phyloP scores from a whole-genome alignment of 1,140 invertebrate genomes.

The Tetranychus urticae region DNA sequence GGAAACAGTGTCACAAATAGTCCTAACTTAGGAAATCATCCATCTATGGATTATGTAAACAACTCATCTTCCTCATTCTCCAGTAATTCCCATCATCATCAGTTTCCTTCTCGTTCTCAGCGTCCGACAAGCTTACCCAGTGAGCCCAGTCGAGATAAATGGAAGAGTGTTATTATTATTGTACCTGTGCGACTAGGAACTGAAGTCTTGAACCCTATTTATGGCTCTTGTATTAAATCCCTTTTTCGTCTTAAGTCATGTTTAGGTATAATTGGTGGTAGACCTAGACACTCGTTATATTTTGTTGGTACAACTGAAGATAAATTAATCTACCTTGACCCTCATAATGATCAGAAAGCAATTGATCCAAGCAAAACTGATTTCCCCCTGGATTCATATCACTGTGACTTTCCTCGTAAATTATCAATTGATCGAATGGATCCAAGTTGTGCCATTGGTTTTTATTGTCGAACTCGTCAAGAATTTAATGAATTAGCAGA shows the following conservation, averaged over 20 bases:
- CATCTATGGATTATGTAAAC: neutral
- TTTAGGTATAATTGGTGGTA: conserved; percentile 70
- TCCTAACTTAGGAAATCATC: neutral
- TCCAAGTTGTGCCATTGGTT: conserved; percentile 76
- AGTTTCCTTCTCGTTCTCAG: neutral
- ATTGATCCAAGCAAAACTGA: conserved; percentile 30
- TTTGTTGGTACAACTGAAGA: conserved; percentile 79
- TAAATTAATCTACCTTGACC: conserved; percentile 69
- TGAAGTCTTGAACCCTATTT: conserved; percentile 56
- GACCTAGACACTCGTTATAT: conserved; percentile 70
- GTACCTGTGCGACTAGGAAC: conserved; percentile 60
- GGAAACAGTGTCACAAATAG: too few species aligned
- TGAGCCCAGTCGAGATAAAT: conserved; percentile 18
- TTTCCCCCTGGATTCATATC: conserved; percentile 37
- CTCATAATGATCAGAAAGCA: conserved; percentile 72
- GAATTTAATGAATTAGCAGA: conserved; percentile 31
- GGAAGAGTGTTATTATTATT: conserved; percentile 53
- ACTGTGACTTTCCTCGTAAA: conserved; percentile 63
- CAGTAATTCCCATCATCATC: neutral
- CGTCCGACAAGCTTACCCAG: neutral
- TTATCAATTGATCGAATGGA: conserved; percentile 67
- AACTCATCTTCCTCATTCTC: neutral
- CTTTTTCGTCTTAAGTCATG: conserved; percentile 51
- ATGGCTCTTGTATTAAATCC: conserved; percentile 47
- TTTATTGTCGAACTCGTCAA: conserved; percentile 44